Base-by-base conservation (phyloP, 2,888 invertebrate species). In the Lagria hirta region DNA sequence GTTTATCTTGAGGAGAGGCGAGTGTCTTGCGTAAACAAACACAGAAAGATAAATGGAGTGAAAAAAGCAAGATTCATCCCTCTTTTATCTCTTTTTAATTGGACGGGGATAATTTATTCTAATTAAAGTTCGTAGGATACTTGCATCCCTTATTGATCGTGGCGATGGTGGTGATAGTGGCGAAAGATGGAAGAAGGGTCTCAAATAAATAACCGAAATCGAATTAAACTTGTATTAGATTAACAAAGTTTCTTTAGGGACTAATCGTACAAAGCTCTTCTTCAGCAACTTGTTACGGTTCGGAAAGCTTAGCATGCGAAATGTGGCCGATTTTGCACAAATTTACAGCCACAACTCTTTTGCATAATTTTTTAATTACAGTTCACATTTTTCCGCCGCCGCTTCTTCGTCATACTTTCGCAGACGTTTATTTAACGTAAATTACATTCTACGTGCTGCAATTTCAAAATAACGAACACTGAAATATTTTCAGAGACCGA, bases 31-130 rank as follows among this genome's bases (percentile, higher is more conserved):
- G 38, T 29, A 29, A 29, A 38, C 29, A 28, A n/a, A n/a, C n/a
- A n/a, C n/a, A 41, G 8, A 12, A 32, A 27, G 27, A 22, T 46
- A 41, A 41, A 46, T 46, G n/a, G 46, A 46, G 36, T 30, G 41
- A 41, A 41, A 47, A 42, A 37, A 27, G 34, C 41, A 27, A 26
- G 27, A 41, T 24, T 18, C 15, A 11, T 43, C 14, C 8, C 27
- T 23, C 47, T 43, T 46, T 54, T 46, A 50, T 48, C 54, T 49
- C 46, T 52, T 51, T 54, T 55, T 58, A 58, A 58, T 57, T 53
- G 52, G 57, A 57, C 51, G 43, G 47, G 28, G 53, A 57, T 57
- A 58, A 58, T 58, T 55, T 54, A 57, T 57, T 58, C 58, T 58
- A 55, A 58, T 58, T 55, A 55, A 55, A 55, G 43, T 48, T 50